phyloP scores from a whole-genome alignment of 1,140 invertebrate species.

The Euura lappo region DNA sequence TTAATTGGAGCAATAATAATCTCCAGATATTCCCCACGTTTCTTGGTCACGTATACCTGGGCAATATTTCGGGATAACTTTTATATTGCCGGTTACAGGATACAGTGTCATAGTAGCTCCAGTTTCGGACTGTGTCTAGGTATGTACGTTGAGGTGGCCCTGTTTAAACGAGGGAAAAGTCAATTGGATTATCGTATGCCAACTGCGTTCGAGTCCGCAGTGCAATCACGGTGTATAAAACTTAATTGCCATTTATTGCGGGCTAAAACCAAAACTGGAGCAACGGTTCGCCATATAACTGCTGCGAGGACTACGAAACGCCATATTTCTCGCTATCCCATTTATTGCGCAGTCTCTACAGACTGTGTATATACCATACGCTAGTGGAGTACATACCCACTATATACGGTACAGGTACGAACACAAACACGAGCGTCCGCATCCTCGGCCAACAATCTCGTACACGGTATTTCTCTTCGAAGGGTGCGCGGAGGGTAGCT shows the following conservation, averaged over 20 bases:
- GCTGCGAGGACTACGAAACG: not conserved
- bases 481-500: not conserved
- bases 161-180: not conserved
- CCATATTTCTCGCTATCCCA: not conserved
- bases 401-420: not conserved
- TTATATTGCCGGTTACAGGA: too few species aligned
- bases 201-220: not conserved
- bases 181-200: not conserved
- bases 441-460: not conserved
- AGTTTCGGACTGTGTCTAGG: too few species aligned
- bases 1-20: too few species aligned
- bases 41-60: too few species aligned
- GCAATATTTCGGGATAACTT: too few species aligned
- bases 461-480: not conserved
- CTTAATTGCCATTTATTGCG: not conserved
- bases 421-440: not conserved
- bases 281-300: not conserved
- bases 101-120: too few species aligned
- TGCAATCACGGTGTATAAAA: not conserved
- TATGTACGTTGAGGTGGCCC: not conserved
- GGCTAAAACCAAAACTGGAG: constrained; percentile 4
- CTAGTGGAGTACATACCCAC: not conserved
- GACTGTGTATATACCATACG: too few species aligned
- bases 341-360: not conserved
- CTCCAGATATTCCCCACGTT: too few species aligned